Base-by-base conservation (phyloP, 2,797 vertebrate genomes). In the Podarcis lilfordi region DNA sequence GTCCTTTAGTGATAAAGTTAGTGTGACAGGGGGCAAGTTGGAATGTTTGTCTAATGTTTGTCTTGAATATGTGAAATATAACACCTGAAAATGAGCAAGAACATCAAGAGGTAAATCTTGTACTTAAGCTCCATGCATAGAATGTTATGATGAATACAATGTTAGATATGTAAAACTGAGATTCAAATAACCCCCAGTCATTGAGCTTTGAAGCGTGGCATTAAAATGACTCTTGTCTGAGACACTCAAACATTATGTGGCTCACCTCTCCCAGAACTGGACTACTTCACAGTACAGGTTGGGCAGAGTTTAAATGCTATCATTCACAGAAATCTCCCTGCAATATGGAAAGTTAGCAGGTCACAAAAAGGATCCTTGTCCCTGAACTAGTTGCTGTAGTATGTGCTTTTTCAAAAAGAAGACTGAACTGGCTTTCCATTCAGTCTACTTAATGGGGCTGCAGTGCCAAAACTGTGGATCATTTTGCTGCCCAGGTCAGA, bases 1-100 rank as follows among this genome's bases (percentile, higher is more conserved):
- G 88, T 86, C 95, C 93, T 89, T 74, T 1, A 0, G 91, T 37
- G 76, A 89, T 87, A 86, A 90, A 93, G 93, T 93, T 91, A 72
- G 72, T 88, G 85, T 89, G 88, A 90, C 91, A 89, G 88, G 92
- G 93, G 91, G 91, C 71, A 88, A 91, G 89, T 83, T 89, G 88
- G 37, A 89, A 88, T 84, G 87, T 95, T 95, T 95, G 91, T 91
- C 89, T 88, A 85, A 87, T 88, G 61, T 78, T 25, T n/a, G n/a
- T n/a, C n/a, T 8, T 88, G 50, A n/a, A 85, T 61, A 87, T 88
- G 64, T 84, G 80, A 93, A 92, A 76, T 71, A 37, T 71, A 69
- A 79, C 66, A 76, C 89, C 81, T 91, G 90, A 43, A 59, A 40
- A 86, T 82, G 74, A 84, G 92, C 91, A 92, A 92, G 85, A 95